Conservation (phyloP, 2,797 vertebrate species). For the Poecilia wingei region DNA sequence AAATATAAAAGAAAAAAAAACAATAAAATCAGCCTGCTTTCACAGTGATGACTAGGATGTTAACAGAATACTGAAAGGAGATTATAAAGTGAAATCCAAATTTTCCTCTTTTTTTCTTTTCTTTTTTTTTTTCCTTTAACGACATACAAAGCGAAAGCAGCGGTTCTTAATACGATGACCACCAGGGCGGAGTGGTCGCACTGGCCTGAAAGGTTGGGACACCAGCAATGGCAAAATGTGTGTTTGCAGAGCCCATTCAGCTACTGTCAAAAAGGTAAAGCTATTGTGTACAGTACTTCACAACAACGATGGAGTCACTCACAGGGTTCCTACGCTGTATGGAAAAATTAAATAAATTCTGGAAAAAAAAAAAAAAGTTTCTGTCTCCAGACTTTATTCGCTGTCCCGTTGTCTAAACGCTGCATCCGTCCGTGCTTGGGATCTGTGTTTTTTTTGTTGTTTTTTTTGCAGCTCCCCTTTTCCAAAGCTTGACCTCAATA, state of each 20-base stretch:
- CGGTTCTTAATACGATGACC: slow-evolving; percentile 79
- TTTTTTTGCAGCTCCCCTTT: neutral
- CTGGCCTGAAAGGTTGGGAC: slow-evolving; percentile 75
- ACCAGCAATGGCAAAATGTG: slow-evolving; percentile 62
- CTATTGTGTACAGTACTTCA: slow-evolving; percentile 87
- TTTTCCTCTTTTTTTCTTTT: slow-evolving; percentile 25
- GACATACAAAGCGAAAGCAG: slow-evolving; percentile 83
- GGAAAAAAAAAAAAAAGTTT: neutral
- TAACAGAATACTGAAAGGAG: slow-evolving; percentile 86
- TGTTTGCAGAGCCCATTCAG: slow-evolving; percentile 68
- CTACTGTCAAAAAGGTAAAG: slow-evolving; percentile 81
- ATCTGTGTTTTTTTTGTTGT: no score
- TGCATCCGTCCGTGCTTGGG: neutral
- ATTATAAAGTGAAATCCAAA: slow-evolving; percentile 82
- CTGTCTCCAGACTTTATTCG: neutral
- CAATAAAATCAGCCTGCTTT: slow-evolving; percentile 80
- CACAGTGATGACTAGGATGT: slow-evolving; percentile 85
- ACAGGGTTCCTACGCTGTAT: slow-evolving; percentile 33
- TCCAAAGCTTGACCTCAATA: neutral
- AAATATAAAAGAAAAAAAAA: slow-evolving; percentile 76
- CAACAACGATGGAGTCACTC: slow-evolving; percentile 72
- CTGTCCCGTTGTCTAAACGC: neutral
- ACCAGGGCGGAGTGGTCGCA: slow-evolving; percentile 66
- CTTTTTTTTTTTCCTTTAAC: slow-evolving; percentile 47
- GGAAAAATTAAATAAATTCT: neutral